Evolutionary conservation across 2,888 invertebrate species (phyloP).

Genomic region (Clostera curtula): DNA sequence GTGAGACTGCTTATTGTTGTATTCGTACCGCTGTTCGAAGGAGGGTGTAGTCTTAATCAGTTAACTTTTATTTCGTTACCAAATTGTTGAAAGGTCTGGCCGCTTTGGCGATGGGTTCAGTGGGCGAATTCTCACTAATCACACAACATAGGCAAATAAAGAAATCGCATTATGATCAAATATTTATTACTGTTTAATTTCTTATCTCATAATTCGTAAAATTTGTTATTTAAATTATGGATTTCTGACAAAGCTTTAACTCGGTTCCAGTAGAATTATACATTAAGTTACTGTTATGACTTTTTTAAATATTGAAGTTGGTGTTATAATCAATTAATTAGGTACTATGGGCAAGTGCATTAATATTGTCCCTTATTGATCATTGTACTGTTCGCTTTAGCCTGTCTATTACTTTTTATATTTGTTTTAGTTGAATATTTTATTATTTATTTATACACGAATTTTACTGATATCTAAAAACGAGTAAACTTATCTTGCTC

Average conservation of each 20-base stretch:
- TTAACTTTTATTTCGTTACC: conserved; percentile 72
- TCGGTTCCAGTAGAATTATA: conserved; percentile 73
- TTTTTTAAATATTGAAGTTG: conserved; percentile 71
- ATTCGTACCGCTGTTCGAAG: conserved; percentile 65
- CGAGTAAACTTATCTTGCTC: conserved; percentile 31
- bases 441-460: conserved; percentile 71
- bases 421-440: conserved; percentile 74
- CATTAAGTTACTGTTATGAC: conserved; percentile 74
- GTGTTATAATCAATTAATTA: conserved; percentile 73
- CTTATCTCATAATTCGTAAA: conserved; percentile 66
- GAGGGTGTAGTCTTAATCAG: conserved; percentile 61
- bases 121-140: conserved; percentile 25
- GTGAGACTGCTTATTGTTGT: conserved; percentile 76
- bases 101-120: conserved; percentile 21
- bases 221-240: conserved; percentile 72
- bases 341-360: conserved; percentile 74
- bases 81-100: conserved; percentile 70
- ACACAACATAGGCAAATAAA: conserved; percentile 46
- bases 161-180: conserved; percentile 68
- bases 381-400: conserved; percentile 69
- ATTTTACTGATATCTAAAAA: conserved; percentile 47
- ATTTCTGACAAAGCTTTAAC: conserved; percentile 75
- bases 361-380: conserved; percentile 69
- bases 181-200: conserved; percentile 73
- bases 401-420: conserved; percentile 65